phyloP scores from a whole-genome alignment of 2,888 invertebrate species.

The Micropterix aruncella region DNA sequence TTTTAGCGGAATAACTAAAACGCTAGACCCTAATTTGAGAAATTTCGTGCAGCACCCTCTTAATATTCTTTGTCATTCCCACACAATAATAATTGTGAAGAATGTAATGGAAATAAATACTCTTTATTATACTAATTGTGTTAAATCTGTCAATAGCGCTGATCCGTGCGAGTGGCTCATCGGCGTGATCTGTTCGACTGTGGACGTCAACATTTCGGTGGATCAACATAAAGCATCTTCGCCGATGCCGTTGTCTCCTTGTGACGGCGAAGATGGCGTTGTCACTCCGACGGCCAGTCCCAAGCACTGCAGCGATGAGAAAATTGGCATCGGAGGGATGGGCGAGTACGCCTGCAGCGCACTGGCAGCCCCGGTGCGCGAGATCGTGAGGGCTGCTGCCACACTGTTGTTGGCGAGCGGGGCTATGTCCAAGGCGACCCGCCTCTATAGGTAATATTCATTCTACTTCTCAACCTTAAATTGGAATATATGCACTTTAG shows the following conservation, averaged over 20 bases:
- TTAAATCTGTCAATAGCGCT: too few relatives aligned
- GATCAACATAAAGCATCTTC: conserved; percentile 23
- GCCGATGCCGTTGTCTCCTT: background rate
- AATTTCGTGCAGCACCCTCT: too few relatives aligned
- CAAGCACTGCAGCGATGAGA: background rate
- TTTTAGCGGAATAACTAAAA: too few relatives aligned
- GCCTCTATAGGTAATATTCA: background rate
- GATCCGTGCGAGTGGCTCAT: conserved; percentile 35
- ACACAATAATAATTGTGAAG: too few relatives aligned
- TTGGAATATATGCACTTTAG: too few relatives aligned
- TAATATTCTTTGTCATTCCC: too few relatives aligned
- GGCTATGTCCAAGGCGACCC: background rate
- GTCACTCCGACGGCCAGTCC: background rate
- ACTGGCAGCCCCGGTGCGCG: background rate
- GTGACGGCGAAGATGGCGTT: background rate
- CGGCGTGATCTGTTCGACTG: conserved; percentile 17
- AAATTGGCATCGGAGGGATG: background rate
- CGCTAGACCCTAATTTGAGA: too few relatives aligned
- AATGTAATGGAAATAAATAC: too few relatives aligned
- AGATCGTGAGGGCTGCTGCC: background rate
- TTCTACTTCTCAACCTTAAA: too few relatives aligned
- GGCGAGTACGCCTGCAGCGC: background rate
- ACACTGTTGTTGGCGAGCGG: background rate
- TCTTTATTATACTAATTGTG: too few relatives aligned
- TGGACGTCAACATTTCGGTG: conserved; percentile 28